Evolutionary conservation across 2,797 vertebrate species (phyloP).

Genomic region (Spondyliosoma cantharus): DNA sequence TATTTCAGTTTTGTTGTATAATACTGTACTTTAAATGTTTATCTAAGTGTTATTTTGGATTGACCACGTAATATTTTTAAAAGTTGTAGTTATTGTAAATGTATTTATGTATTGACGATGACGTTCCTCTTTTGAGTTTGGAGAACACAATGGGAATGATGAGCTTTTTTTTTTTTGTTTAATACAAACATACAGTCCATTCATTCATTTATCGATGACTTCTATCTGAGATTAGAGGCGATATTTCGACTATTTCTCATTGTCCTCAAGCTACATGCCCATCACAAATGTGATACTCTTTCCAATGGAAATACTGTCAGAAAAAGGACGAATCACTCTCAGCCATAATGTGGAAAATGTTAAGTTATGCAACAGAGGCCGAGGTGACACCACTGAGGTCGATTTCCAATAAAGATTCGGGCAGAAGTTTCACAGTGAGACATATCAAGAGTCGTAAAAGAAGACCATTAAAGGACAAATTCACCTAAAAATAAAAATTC

Average conservation of each 20-base stretch:
- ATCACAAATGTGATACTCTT: conserved; percentile 63
- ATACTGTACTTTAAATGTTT: conserved; percentile 80
- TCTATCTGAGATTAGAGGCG: conserved; percentile 69
- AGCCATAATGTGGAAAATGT: conserved; percentile 53
- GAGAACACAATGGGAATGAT: conserved; percentile 70
- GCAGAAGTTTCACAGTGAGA: conserved; percentile 32
- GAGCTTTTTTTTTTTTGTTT: conserved; percentile 61
- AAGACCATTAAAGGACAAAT: conserved; percentile 1
- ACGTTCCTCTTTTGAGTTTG: conserved; percentile 73
- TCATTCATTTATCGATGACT: conserved; percentile 66
- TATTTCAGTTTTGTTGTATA: conserved; percentile 77
- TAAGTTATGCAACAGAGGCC: conserved; percentile 50
- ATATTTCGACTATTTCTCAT: conserved; percentile 40
- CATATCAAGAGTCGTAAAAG: conserved; percentile 26
- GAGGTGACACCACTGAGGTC: conserved; percentile 18
- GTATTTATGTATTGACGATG: conserved; percentile 85
- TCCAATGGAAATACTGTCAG: conserved; percentile 53
- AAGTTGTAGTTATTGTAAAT: conserved; percentile 84
- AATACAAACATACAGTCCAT: conserved; percentile 57
- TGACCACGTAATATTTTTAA: conserved; percentile 78
- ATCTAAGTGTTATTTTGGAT: conserved; percentile 73
- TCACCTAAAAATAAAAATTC: too few species aligned
- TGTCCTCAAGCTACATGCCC: conserved; percentile 55
- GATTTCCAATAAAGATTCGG: conserved; percentile 39
- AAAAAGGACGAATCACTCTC: conserved; percentile 48